Base-by-base conservation (phyloP, 2,113 vertebrate genomes). In the Psilopsiagon aymara region DNA sequence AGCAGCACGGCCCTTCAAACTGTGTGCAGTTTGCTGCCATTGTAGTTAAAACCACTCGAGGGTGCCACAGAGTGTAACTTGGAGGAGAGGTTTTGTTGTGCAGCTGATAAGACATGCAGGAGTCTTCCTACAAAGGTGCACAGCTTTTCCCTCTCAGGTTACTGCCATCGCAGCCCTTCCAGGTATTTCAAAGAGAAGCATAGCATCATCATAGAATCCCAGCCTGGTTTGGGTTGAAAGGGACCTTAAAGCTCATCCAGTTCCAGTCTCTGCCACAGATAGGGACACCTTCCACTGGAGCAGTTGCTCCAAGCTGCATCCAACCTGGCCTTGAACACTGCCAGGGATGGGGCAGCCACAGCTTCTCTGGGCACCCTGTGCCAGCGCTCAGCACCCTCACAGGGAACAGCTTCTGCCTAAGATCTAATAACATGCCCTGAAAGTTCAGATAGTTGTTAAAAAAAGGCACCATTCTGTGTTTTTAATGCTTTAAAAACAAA, bases 401-500 rank as follows among this genome's bases (percentile, higher is more conserved):
- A 59, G 57, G 57, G 33, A 59, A 59, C 0, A 59, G 13, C 13
- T 15, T 59, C 21, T 23, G 57, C 33, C 57, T 35, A 15, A 59
- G 21, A 15, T 35, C 33, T 59, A 59, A n/a, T 35, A 35, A 10
- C 57, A 47, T 28, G 64, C 68, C 90, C 63, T 33, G 57, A 4
- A 63, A 95, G 43, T 57, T 76, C 71, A 43, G 75, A 51, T 13
- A 51, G 53, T 31, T 57, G 68, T 52, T 86, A 1, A 24, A 46
- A 75, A 90, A 97, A 97, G 96, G 97, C 96, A 97, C 97, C 79
- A 2, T 86, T 92, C 44, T 7, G n/a, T 73, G 64, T 37, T 86
- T 89, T 82, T 41, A 82, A 66, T 28, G 64, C 70, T 96, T 79
- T 82, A 33, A 63, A 69, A 64, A 66, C 20, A 55, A 64, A 66